Conservation (phyloP, 1,140 invertebrate genomes). For the Periplaneta americana region DNA sequence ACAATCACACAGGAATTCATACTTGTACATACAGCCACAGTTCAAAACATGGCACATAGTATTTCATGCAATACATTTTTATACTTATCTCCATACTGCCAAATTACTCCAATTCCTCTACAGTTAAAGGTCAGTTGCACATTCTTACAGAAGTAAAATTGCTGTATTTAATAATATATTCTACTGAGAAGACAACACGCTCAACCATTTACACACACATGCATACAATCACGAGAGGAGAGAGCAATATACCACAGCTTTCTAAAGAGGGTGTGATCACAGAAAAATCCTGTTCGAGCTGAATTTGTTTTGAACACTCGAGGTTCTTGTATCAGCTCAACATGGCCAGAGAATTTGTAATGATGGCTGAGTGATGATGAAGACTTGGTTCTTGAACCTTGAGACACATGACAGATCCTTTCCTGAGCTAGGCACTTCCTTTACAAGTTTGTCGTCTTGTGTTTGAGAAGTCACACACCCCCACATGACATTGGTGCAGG, state of each 20-base stretch:
- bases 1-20: no score
- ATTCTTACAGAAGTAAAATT: background rate
- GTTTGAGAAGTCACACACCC: background rate
- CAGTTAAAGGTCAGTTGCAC: background rate
- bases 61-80: background rate
- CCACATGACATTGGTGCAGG: background rate
- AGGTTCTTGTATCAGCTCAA: background rate
- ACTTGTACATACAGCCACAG: background rate
- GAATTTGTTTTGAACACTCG: background rate
- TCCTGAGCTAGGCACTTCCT: background rate
- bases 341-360: background rate
- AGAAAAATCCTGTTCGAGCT: background rate
- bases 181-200: background rate
- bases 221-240: background rate
- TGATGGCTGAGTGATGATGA: background rate
- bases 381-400: background rate
- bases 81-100: background rate
- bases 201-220: background rate
- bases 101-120: background rate
- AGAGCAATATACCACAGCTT: background rate
- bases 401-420: background rate
- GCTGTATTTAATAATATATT: background rate
- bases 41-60: background rate
- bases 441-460: background rate
- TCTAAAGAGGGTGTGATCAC: background rate